Evolutionary conservation across 2,797 vertebrate species (phyloP), one percentile per base, ranked within the genome.

Genomic region (Geotrypetes seraphini): DNA sequence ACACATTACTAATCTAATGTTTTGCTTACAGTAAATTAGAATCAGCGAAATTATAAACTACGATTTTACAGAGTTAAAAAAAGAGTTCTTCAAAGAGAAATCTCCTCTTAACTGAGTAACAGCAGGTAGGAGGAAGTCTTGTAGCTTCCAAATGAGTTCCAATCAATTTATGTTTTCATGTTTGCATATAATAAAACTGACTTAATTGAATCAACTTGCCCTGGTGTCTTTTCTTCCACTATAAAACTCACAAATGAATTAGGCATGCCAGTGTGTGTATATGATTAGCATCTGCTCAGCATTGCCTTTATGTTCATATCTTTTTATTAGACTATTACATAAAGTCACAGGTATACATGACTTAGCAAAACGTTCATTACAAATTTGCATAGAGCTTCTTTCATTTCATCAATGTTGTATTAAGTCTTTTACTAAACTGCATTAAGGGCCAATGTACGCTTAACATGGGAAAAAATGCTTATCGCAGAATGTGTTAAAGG

Each of bases 21-120:
- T 73, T 78, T 78, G 56, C 62, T 76, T 78, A 73, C 47, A 68
- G 63, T 77, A 78, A 79, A 68, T 71, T 70, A 64, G 43, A 75
- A 52, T 38, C 44, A 63, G 45, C 47, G 37, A 69, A 50, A 68
- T 71, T 71, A 67, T 69, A 66, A 77, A 78, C 75, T 30, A 63
- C 35, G 59, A 69, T 63, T 48, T 61, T 52, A 53, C 47, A 51
- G 19, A 38, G n/a, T n/a, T n/a, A n/a, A 14, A 46, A 16, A 29
- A 45, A 39, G 29, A 28, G 19, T 53, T 50, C n/a, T 53, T 29
- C 4, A 64, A 57, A 53, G 62, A 36, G 31, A 39, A 69, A 66
- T 61, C 7, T 35, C 52, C 16, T 52, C 36, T 52, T 53, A 58
- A 57, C 37, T 42, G 23, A 52, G 32, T 47, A 64, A 65, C 33